Conservation (phyloP, 2,797 vertebrate species). For the Labroides dimidiatus region DNA sequence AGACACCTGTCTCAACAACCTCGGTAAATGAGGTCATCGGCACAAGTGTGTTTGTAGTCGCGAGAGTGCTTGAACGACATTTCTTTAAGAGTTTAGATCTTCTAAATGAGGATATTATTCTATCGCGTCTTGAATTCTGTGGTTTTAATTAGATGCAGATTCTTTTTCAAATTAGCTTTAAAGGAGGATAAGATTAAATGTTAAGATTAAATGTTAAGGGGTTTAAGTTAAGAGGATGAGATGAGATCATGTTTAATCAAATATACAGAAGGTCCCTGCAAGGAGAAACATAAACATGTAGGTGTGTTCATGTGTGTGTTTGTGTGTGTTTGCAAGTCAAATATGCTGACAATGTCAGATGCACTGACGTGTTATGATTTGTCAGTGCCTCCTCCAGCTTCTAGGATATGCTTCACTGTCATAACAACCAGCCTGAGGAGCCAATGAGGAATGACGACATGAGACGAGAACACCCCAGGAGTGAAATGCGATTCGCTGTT, state of each 20-base stretch:
- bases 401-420: conserved; percentile 64
- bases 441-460: conserved; percentile 60
- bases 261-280: conserved; percentile 29
- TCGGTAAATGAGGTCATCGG: conserved; percentile 65
- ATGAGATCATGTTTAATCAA: conserved; percentile 50
- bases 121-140: not conserved
- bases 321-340: conserved; percentile 33
- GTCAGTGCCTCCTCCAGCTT: conserved; percentile 54
- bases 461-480: conserved; percentile 59
- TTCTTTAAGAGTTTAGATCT: conserved; percentile 11
- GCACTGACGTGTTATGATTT: conserved; percentile 71
- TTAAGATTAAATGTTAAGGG: conserved; percentile 4
- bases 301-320: conserved; percentile 13
- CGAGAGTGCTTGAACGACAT: conserved; percentile 20
- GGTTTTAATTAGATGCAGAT: not conserved
- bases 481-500: conserved; percentile 64
- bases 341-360: conserved; percentile 70
- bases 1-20: conserved; percentile 78
- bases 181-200: conserved; percentile 17
- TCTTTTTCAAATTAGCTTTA: conserved; percentile 17
- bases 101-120: conserved; percentile 16
- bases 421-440: conserved; percentile 64
- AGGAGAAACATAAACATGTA: conserved; percentile 21
- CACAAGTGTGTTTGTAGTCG: conserved; percentile 41
- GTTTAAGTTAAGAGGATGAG: conserved; percentile 20